phyloP scores from a whole-genome alignment of 2,888 invertebrate species.

The Brachyopa scutellaris region DNA sequence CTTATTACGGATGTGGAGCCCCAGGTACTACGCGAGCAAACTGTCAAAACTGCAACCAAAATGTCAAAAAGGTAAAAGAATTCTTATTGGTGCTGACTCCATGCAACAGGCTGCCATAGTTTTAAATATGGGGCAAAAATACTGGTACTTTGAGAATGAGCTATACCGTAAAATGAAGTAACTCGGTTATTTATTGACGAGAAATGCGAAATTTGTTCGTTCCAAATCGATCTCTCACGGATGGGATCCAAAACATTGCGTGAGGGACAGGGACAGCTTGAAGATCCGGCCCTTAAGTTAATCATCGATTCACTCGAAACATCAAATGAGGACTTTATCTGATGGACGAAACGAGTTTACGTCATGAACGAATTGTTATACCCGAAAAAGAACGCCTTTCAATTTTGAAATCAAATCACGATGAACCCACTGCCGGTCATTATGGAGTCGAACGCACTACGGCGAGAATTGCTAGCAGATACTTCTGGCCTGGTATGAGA shows the following conservation, averaged over 20 bases:
- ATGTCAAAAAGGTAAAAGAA: slow-evolving; percentile 6
- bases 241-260: background rate
- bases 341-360: background rate
- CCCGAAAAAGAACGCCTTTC: slow-evolving; percentile 19
- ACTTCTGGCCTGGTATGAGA: slow-evolving; percentile 69
- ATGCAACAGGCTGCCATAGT: slow-evolving; percentile 54
- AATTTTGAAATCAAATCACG: slow-evolving; percentile 62
- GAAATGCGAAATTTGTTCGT: slow-evolving; percentile 3
- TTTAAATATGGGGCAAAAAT: slow-evolving; percentile 64
- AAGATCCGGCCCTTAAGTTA: background rate
- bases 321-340: background rate
- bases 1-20: slow-evolving; percentile 39
- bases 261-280: background rate
- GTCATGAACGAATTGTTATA: slow-evolving; percentile 29
- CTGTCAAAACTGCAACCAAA: slow-evolving; percentile 2
- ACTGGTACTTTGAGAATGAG: slow-evolving; percentile 10
- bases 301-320: slow-evolving; percentile 9
- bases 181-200: too few relatives aligned
- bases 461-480: slow-evolving; percentile 37
- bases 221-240: background rate
- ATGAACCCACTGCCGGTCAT: slow-evolving; percentile 67
- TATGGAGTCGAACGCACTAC: slow-evolving; percentile 61
- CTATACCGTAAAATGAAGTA: slow-evolving; percentile 1
- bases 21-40: slow-evolving; percentile 19
- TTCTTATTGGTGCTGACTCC: slow-evolving; percentile 57